Evolutionary conservation across 2,113 vertebrate species (phyloP).

Genomic region (Tapirus terrestris): DNA sequence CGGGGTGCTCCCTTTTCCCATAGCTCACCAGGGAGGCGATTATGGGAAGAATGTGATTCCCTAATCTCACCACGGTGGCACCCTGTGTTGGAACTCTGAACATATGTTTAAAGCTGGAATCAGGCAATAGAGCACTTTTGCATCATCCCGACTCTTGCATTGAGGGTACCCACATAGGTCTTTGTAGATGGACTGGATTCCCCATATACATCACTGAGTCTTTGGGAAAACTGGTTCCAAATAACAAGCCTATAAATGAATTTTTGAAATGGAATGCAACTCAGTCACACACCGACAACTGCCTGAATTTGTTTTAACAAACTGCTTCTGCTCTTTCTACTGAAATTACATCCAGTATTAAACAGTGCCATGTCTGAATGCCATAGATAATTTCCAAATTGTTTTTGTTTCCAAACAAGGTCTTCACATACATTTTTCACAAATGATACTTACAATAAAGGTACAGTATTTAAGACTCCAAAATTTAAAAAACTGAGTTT

Average conservation of each 20-base stretch:
- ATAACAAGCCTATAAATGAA: not conserved
- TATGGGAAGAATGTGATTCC: not conserved
- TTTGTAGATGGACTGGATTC: not conserved
- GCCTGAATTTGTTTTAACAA: not conserved
- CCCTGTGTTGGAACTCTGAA: not conserved
- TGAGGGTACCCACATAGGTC: accelerated
- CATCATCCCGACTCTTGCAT: accelerated
- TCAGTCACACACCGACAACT: not conserved
- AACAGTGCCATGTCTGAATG: not conserved
- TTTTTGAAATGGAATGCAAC: not conserved
- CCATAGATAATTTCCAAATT: not conserved
- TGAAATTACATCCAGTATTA: not conserved
- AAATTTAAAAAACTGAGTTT: not conserved
- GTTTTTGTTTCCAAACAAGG: not conserved
- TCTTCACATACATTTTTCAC: not conserved
- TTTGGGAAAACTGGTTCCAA: not conserved
- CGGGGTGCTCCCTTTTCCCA: not conserved
- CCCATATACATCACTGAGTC: not conserved
- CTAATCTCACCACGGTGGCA: not conserved
- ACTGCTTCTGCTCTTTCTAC: not conserved
- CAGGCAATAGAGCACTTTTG: accelerated
- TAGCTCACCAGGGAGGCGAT: accelerated
- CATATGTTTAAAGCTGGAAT: not conserved
- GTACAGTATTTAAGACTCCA: not conserved
- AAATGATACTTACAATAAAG: not conserved